Evolutionary conservation across 2,888 invertebrate genomes (phyloP), one percentile per base, ranked within the genome.

Genomic region (Drosophila lutescens): DNA sequence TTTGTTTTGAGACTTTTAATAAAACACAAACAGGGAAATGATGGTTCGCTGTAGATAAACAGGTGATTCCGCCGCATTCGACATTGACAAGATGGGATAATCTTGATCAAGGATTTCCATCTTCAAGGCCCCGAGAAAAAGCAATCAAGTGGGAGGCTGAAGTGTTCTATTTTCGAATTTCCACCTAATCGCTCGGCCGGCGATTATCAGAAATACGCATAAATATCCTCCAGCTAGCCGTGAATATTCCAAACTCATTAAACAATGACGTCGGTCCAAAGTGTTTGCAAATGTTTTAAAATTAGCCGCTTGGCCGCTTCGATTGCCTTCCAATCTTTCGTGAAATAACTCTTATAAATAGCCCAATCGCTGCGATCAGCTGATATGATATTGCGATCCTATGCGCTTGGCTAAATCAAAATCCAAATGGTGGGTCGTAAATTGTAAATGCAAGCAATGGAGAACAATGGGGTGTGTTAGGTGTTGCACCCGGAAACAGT

Each of bases 301-400:
- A 69, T 44, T 73, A 60, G 68, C 49, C 54, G 56, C 43, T 54
- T 73, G 69, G 69, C 59, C 49, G 76, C 61, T 41, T 56, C 38
- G 36, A 17, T 59, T 58, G 51, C 62, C 51, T 51, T 61, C 44
- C 50, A 51, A 23, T 61, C 67, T 50, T 47, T 20, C 38, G 59
- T 83, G 84, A 79, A 71, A 79, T 66, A 85, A 83, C 53, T 13
- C 17, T 32, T 71, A 76, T 54, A 80, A 80, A 83, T 86, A 83
- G 76, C 38, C 65, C 54, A 61, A 69, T 70, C 54, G 60, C 15
- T 20, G 46, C 30, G 73, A 54, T 67, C 61, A 47, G 56, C n/a
- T 50, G 41, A 38, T 46, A 46, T 54, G 57, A 53, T 62, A 30
- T 30, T 23, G 13, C 15, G 44, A 55, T 44, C 15, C 36, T n/a